These are phyloP conservation scores for Xenentodon cancila DNA, from an alignment of 2,797 vertebrate genomes.

Conservation along the genomic window DNA sequence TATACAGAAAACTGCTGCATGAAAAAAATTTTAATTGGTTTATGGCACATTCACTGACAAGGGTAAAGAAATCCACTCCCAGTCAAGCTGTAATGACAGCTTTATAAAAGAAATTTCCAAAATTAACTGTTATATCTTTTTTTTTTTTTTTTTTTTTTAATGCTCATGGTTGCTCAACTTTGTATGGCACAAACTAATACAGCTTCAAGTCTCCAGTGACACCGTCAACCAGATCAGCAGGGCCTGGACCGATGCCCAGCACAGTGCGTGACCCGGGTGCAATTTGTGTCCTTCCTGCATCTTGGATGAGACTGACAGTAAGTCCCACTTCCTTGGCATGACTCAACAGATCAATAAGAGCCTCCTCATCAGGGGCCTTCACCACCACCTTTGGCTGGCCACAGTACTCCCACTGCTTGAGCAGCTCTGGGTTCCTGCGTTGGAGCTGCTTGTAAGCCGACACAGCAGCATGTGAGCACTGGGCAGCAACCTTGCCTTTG, in stretches of 20 bases:
- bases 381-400: slow-evolving; percentile 97
- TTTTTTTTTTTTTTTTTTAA: no score
- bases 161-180: neutral
- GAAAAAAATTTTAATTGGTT: no score
- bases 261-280: slow-evolving; percentile 93
- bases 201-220: slow-evolving; percentile 95
- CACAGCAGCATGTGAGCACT: slow-evolving; percentile 95
- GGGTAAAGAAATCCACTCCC: no score
- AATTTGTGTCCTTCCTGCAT: slow-evolving; percentile 96
- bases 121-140: neutral
- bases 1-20: no score
- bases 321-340: slow-evolving; percentile 88
- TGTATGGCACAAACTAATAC: slow-evolving; percentile 72
- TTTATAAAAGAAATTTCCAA: neutral
- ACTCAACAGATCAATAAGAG: slow-evolving; percentile 85
- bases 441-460: slow-evolving; percentile 92
- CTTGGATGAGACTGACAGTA: slow-evolving; percentile 93
- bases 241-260: slow-evolving; percentile 92
- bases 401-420: slow-evolving; percentile 94
- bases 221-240: slow-evolving; percentile 87
- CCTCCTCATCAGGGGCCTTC: slow-evolving; percentile 89
- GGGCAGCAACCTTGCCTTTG: slow-evolving; percentile 95
- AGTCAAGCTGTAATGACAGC: neutral
- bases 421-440: slow-evolving; percentile 87
- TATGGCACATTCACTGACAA: no score